Percentiles rank a stretch among this genome's conserved stretches.
Conservation (phyloP, 92 coral and sea anemone species). For the Chrysogorgia sp. region DNA sequence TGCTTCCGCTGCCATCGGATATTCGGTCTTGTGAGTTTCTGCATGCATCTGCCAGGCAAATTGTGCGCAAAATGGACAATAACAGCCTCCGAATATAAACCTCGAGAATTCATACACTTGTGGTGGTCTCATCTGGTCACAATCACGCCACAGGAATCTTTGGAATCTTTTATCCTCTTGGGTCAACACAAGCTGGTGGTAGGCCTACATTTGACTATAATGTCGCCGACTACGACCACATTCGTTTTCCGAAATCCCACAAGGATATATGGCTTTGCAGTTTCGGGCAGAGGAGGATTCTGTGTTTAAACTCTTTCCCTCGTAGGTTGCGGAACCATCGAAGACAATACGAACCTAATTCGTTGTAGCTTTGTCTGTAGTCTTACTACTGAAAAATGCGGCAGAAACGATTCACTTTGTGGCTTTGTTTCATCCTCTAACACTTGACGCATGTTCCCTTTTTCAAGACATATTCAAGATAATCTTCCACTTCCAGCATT, state of each 20-base stretch:
- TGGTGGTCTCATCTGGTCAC: conserved; percentile 47
- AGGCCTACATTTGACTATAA: conserved; percentile 49
- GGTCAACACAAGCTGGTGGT: conserved; percentile 31
- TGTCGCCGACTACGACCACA: conserved; percentile 41
- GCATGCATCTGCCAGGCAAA: conserved; percentile 54
- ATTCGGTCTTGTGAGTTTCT: conserved; percentile 44
- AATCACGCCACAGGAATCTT: conserved; percentile 43
- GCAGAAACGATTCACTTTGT: conserved; percentile 53
- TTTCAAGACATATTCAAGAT: conserved; percentile 56
- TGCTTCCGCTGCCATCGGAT: conserved; percentile 57
- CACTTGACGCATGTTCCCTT: conserved; percentile 54
- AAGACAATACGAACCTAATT: conserved; percentile 32
- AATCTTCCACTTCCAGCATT: conserved; percentile 58
- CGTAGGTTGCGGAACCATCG: conserved; percentile 32
- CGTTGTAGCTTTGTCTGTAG: conserved; percentile 9
- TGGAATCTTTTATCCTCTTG: conserved; percentile 28
- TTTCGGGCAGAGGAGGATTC: conserved; percentile 53
- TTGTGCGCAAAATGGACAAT: conserved; percentile 65
- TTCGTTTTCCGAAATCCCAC: conserved; percentile 44
- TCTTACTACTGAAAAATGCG: conserved; percentile 47
- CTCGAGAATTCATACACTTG: conserved; percentile 24
- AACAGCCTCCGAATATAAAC: conserved; percentile 55
- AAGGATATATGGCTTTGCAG: conserved; percentile 44
- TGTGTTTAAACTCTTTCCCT: conserved; percentile 55
- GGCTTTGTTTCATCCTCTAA: conserved; percentile 42